phyloP scores from a whole-genome alignment of 2,797 vertebrate genomes.

The Poeciliopsis infans region DNA sequence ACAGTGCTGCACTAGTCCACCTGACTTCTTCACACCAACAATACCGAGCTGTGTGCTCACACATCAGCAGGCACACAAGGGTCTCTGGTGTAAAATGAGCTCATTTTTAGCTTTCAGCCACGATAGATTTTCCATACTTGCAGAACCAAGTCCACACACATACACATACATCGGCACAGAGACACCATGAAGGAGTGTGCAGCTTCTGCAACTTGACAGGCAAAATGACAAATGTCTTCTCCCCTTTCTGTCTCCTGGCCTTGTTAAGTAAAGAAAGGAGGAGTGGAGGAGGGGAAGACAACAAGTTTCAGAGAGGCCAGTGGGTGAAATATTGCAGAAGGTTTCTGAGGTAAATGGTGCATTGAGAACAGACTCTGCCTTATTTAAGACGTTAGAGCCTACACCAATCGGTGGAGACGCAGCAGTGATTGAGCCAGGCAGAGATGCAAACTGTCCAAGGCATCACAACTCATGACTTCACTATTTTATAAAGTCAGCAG shows the following conservation, averaged over 20 bases:
- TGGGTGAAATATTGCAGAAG: constrained; percentile 35
- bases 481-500: constrained; percentile 17
- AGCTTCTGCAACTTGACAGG: constrained; percentile 40
- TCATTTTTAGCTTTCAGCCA: constrained; percentile 34
- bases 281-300: constrained; percentile 31
- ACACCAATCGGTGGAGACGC: constrained; percentile 34
- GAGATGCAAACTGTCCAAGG: constrained; percentile 11
- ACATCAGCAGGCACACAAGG: constrained; percentile 18
- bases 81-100: constrained; percentile 21
- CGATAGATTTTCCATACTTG: constrained; percentile 47
- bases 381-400: constrained; percentile 59
- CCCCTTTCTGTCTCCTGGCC: constrained; percentile 56
- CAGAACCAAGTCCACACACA: constrained; percentile 22
- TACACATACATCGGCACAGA: constrained; percentile 21
- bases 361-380: constrained; percentile 45
- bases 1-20: background rate
- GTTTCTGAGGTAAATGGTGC: constrained; percentile 53
- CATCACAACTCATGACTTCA: constrained; percentile 15
- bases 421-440: constrained; percentile 12
- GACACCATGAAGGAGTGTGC: constrained; percentile 37
- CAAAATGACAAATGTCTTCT: constrained; percentile 56
- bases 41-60: background rate
- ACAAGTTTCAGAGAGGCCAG: constrained; percentile 37
- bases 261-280: constrained; percentile 72
- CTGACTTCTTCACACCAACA: background rate